Percentiles rank a stretch among this genome's conserved stretches.
Conservation (phyloP, 2,113 vertebrate genomes). For the Butorides virescens region DNA sequence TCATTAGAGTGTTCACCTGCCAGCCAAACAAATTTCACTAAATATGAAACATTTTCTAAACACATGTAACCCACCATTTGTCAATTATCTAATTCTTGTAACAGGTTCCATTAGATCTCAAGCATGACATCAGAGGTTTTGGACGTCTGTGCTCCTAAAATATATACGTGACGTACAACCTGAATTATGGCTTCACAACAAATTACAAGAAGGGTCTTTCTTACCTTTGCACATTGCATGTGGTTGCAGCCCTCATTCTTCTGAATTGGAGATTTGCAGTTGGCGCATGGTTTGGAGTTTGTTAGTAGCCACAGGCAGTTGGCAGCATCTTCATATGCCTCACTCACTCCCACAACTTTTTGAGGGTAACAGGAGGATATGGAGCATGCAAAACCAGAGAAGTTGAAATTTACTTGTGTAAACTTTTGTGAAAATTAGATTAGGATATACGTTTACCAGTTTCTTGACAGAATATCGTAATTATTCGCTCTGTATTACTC, state of each 20-base stretch:
- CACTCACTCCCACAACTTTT: conserved; percentile 94
- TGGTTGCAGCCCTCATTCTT: conserved; percentile 99
- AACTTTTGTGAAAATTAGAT: background rate
- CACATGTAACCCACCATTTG: background rate
- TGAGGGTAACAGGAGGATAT: background rate
- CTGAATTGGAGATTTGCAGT: conserved; percentile 98
- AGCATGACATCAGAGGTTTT: background rate
- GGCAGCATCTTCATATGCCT: conserved; percentile 96
- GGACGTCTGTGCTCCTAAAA: background rate
- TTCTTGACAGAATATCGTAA: background rate
- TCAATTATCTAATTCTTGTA: background rate
- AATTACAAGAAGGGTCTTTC: background rate
- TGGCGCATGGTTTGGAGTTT: conserved; percentile 96
- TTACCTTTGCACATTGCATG: conserved; percentile 99
- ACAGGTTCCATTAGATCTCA: background rate
- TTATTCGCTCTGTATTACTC: background rate
- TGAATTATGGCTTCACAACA: background rate
- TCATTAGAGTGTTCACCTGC: background rate
- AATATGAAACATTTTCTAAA: background rate
- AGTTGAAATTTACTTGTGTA: background rate
- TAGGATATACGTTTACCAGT: background rate
- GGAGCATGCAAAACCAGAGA: conserved; percentile 18
- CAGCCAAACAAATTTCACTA: background rate
- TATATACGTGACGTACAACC: background rate
- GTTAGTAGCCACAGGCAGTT: conserved; percentile 97